Evolutionary conservation across 2,113 vertebrate species (phyloP).

Genomic region (Lates calcarifer): DNA sequence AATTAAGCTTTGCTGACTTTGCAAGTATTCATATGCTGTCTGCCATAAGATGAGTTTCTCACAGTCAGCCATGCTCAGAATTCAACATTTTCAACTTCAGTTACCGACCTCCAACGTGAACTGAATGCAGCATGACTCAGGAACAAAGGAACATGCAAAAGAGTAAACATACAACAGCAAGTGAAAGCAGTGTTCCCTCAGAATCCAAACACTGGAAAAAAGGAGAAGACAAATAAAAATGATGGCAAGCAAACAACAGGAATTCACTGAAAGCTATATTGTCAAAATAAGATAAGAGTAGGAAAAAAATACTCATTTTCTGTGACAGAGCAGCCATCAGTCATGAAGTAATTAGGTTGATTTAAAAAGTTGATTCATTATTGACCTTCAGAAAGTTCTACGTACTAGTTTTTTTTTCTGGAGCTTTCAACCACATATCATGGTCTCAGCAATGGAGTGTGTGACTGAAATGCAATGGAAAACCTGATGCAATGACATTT

Average conservation of each 20-base stretch:
- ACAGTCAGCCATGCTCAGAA: background rate
- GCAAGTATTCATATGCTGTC: background rate
- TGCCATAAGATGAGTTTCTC: background rate
- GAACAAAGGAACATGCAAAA: background rate
- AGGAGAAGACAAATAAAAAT: too few species aligned
- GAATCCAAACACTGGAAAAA: too few species aligned
- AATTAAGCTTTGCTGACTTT: background rate
- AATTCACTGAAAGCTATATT: too few species aligned
- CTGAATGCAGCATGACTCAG: background rate
- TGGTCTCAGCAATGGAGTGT: background rate
- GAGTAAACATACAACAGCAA: background rate
- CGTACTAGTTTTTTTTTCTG: background rate
- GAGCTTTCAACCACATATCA: background rate
- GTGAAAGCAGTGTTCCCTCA: too few species aligned
- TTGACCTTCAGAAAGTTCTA: background rate
- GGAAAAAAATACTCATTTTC: too few species aligned
- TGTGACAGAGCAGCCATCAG: background rate
- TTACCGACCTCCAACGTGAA: background rate
- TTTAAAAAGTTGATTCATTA: background rate
- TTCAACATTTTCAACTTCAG: background rate
- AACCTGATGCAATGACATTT: background rate
- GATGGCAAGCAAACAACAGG: too few species aligned
- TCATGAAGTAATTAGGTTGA: background rate
- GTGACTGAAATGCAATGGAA: background rate
- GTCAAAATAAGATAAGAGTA: too few species aligned